Base-by-base conservation (phyloP, 2,113 vertebrate genomes). In the Isichthys henryi region DNA sequence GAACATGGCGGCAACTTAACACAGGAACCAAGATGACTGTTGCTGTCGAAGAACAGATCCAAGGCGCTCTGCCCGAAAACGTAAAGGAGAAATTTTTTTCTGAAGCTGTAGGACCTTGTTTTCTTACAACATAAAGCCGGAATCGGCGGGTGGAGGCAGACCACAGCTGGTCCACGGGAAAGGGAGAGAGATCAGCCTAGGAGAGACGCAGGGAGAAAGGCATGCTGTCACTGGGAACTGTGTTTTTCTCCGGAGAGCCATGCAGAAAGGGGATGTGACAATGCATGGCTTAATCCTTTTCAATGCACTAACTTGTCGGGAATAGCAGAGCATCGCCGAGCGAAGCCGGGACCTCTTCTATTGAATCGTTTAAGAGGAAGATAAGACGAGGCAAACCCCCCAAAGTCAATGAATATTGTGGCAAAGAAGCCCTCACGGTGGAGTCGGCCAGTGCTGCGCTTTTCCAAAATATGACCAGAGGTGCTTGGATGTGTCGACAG, bases 1-100 rank as follows among this genome's bases (percentile, higher is more conserved):
- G 98, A 99, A 99, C 97, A 99, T 99, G 98, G 98, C 98, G 98
- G 97, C 98, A 98, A 98, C 97, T 99, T 99, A 99, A 97, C 96
- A 95, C 94, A 95, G 96, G 96, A 31, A 97, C 96, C 96, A 97
- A 98, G 97, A 98, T 98, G 97, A 97, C 96, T 95, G 96, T 95
- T 97, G 94, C 95, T 95, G 95, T 94, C 94, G 92, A 94, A 97
- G 95, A 96, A 94, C 94, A 94, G 95, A 96, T 95, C 94, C 95
- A 93, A 96, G 96, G 95, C 95, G 96, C 95, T 95, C 95, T 95
- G 96, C 95, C 95, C 96, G 95, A 94, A 94, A 93, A 95, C 95
- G 94, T 93, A 94, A 95, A 94, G 95, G 95, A 93, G 95, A 91
- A 93, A 93, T 94, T 92, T 94, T 94, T 93, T 94, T 95, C 92